Conservation (phyloP, 2,888 invertebrate genomes). For the Eristalinus aeneus region DNA sequence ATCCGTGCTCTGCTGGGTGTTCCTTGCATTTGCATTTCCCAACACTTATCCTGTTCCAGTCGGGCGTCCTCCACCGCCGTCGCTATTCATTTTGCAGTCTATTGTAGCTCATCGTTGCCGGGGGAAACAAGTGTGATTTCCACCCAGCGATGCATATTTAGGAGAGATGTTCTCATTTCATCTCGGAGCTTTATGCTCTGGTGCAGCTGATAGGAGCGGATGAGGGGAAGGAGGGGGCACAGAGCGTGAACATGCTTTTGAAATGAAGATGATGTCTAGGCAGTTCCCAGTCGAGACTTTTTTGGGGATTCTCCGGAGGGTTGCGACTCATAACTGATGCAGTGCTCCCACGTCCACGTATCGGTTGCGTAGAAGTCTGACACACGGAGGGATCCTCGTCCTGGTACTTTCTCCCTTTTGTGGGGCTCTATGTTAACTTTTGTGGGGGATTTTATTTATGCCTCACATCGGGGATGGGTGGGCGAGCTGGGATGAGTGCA, state of each 20-base stretch:
- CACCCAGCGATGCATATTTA: background rate
- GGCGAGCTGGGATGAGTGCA: background rate
- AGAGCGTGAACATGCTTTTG: background rate
- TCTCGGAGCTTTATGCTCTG: background rate
- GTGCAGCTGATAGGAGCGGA: background rate
- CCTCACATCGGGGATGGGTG: background rate
- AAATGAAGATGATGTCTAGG: conserved; percentile 31
- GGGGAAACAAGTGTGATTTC: background rate
- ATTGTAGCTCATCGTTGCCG: too few species aligned
- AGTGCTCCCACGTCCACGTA: too few species aligned
- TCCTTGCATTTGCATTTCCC: conserved; percentile 50
- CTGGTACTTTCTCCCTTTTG: background rate
- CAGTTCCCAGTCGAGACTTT: background rate
- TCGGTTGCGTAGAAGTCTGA: background rate
- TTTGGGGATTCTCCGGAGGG: too few species aligned
- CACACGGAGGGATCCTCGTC: background rate
- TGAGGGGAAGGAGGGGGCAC: background rate
- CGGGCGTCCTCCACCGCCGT: background rate
- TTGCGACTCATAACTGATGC: too few species aligned
- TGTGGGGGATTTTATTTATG: background rate
- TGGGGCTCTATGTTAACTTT: conserved; percentile 41
- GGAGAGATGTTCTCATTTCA: background rate
- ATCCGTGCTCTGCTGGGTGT: conserved; percentile 48
- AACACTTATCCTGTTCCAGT: conserved; percentile 12
- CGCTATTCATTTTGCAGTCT: too few species aligned